Base-by-base conservation (phyloP, 2,113 vertebrate species). In the Rhodinocichla rosea region DNA sequence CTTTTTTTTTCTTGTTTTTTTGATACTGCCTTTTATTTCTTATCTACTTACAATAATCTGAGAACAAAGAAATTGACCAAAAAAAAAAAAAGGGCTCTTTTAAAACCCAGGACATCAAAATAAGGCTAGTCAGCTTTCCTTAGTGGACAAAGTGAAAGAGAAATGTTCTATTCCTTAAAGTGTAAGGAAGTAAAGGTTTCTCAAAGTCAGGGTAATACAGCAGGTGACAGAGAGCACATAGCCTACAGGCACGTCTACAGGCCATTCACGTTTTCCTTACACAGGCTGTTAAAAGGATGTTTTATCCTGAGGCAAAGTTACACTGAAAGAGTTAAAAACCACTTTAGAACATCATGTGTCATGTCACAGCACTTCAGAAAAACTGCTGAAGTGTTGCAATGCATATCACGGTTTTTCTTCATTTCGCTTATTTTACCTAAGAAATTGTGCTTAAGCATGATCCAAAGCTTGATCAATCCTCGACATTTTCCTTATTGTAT, bases 291-390 rank as follows among this genome's bases (percentile, higher is more conserved):
- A 94, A 95, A 96, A 95, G 83, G 57, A 90, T 93, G 93, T 97
- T 98, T 97, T 97, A 93, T 98, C 98, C 97, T 96, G 89, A 88
- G 98, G 97, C 97, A 97, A 97, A 96, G 92, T 94, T 96, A 80
- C 52, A 68, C 32, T 81, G 95, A 97, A 96, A 89, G 95, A 88
- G 91, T 92, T 92, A 95, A 97, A 97, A 96, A 76, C 87, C 23
- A 5, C 84, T 96, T 96, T 80, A 90, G 59, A 95, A 95, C 91
- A 95, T 98, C 94, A 96, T 82, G 92, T 97, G 93, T 80, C 89
- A 86, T 97, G 97, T 97, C 96, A 97, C 55, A 85, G 89, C 13
- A 28, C 73, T 95, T 89, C 86, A 91, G 81, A 83, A 87, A 92
- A 69, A 85, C 87, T 59, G 75, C 69, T 67, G 81, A 92, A 91